Evolutionary conservation across 2,888 invertebrate species (phyloP).

Genomic region (Auanema freiburgensis): DNA sequence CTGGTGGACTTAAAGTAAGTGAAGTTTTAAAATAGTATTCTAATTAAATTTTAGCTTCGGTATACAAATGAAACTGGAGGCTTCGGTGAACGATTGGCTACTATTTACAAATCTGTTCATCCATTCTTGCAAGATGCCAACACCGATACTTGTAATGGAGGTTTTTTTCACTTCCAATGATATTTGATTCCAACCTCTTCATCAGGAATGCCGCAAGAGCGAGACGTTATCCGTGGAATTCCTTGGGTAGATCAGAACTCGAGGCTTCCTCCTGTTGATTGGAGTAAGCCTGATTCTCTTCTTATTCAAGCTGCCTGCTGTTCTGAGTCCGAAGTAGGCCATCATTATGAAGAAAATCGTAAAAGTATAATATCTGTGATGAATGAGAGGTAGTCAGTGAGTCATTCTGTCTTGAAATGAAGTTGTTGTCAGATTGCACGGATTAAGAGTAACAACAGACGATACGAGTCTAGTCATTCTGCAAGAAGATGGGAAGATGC

Average conservation of each 20-base stretch:
- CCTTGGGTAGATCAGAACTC: slow-evolving; percentile 35
- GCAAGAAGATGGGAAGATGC: slow-evolving; percentile 1
- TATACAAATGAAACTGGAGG: slow-evolving; percentile 41
- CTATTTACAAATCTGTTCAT: slow-evolving; percentile 28
- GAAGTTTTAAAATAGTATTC: slow-evolving; percentile 7
- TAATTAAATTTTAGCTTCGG: slow-evolving; percentile 24
- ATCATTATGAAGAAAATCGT: slow-evolving; percentile 54
- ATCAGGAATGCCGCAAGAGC: slow-evolving; percentile 32
- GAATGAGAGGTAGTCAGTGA: slow-evolving; percentile 17
- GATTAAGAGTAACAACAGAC: slow-evolving; percentile 12
- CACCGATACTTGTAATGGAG: slow-evolving; percentile 37
- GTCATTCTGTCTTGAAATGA: neutral
- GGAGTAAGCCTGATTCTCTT: slow-evolving; percentile 47
- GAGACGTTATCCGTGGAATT: slow-evolving; percentile 29
- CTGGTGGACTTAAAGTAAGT: slow-evolving; percentile 50
- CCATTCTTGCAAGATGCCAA: slow-evolving; percentile 28
- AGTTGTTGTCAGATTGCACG: slow-evolving; percentile 2
- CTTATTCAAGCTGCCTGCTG: slow-evolving; percentile 55
- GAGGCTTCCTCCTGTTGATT: slow-evolving; percentile 17
- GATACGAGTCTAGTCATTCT: slow-evolving; percentile 4
- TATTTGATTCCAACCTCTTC: too few species aligned
- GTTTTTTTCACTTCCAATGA: slow-evolving; percentile 5
- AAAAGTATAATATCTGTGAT: slow-evolving; percentile 39
- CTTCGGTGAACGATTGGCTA: slow-evolving; percentile 28
- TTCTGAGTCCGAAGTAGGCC: slow-evolving; percentile 55